Base-by-base conservation (phyloP, 2,888 invertebrate species). In the Ferdinandea cuprea region DNA sequence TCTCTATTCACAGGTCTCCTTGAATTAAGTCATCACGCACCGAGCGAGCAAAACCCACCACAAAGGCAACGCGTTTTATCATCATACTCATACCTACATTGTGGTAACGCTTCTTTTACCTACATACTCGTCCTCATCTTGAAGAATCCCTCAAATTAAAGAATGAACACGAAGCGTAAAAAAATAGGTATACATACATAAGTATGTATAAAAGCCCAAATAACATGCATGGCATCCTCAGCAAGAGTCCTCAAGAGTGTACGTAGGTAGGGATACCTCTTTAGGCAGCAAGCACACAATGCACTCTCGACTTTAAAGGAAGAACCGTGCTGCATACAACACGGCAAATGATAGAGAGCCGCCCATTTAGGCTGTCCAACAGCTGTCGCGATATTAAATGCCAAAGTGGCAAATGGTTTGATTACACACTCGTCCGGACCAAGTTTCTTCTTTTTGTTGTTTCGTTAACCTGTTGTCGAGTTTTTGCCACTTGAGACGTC, bases 361-460 rank as follows among this genome's bases (percentile, higher is more conserved):
- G 78, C 78, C 83, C 83, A 83, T 78, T 83, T 83, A 83, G 61
- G 56, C 78, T 83, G 83, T 83, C 83, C 66, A 83, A 83, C 78
- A 83, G 83, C 83, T 83, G 83, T 83, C 83, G 78, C 72, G 78
- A 68, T 83, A 83, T 83, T 72, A 83, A 83, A 83, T 68, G 66
- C 83, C 83, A 78, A 78, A 83, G 83, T 83, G 83, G 83, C 78
- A 83, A 83, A 78, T 78, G 83, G 78, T 72, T 83, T 83, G 77
- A 78, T 83, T 83, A 83, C 81, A 83, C 81, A 83, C 72, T 83
- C 65, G 65, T 71, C 54, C 69, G 52, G 71, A 21, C 15, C 17
- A 19, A 58, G 42, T n/a, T 28, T 28, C 37, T 68, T 7, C 4
- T 44, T 44, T 46, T 40, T 17, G 19, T 63, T 48, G 72, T 42